phyloP scores from a whole-genome alignment of 2,797 vertebrate species.

The Anabacerthia variegaticeps region DNA sequence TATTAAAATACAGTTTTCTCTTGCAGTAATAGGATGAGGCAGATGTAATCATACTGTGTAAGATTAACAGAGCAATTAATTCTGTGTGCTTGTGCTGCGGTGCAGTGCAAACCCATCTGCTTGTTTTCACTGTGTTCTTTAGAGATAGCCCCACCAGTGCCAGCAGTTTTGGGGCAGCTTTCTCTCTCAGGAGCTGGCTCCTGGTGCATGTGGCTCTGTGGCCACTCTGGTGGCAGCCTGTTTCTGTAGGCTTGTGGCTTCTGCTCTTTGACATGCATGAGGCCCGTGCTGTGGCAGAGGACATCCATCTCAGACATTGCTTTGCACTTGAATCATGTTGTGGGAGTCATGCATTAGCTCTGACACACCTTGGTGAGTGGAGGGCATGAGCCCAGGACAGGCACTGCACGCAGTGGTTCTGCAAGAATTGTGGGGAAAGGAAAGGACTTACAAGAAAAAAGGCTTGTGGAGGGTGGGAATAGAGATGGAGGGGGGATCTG shows the following conservation, averaged over 20 bases:
- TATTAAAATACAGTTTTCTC: neutral
- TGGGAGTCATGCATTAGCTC: neutral
- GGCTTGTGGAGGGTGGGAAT: neutral
- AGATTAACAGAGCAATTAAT: neutral
- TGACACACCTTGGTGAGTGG: neutral
- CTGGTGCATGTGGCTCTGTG: neutral
- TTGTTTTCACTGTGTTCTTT: neutral
- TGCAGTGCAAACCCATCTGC: neutral
- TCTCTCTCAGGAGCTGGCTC: neutral
- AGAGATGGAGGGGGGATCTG: neutral
- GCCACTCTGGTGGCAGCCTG: neutral
- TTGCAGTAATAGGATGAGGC: neutral
- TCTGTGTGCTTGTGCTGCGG: neutral
- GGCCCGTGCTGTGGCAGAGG: neutral
- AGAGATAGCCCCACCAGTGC: neutral
- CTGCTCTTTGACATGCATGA: neutral
- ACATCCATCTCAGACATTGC: neutral
- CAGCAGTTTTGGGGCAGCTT: neutral
- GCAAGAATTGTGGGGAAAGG: neutral
- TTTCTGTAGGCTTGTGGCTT: neutral
- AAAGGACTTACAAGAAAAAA: neutral
- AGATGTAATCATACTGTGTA: neutral
- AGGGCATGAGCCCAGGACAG: neutral
- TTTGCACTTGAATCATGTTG: neutral
- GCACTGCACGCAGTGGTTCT: neutral